phyloP scores from a whole-genome alignment of 2,797 vertebrate genomes.

The Psittacula echo region DNA sequence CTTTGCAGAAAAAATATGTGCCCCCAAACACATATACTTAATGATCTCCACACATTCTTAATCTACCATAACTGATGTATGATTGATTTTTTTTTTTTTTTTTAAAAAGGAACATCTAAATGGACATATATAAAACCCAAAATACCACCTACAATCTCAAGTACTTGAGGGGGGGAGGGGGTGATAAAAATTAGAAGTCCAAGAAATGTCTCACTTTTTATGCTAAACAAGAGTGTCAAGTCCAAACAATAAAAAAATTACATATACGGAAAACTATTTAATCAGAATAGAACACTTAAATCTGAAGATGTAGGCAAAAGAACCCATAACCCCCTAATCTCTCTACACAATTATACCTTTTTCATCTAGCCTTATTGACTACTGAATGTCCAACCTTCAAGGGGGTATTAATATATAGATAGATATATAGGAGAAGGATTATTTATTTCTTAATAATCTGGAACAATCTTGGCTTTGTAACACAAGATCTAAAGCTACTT shows the following conservation, averaged over 20 bases:
- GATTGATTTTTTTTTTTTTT: neutral
- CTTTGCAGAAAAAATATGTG: neutral
- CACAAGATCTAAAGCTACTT: neutral
- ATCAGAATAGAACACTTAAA: neutral
- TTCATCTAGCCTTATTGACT: neutral
- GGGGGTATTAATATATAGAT: neutral
- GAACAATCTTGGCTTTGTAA: neutral
- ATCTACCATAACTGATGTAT: neutral
- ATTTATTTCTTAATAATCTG: neutral
- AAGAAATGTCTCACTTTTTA: neutral
- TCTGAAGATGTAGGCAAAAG: neutral
- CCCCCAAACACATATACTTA: neutral
- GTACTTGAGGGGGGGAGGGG: neutral
- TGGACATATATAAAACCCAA: neutral
- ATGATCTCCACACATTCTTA: neutral
- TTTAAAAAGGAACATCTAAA: neutral
- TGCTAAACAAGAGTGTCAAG: neutral
- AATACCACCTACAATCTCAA: neutral
- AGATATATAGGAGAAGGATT: accelerated
- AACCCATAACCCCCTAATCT: neutral
- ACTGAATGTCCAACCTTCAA: neutral
- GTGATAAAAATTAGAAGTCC: neutral
- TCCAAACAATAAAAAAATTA: neutral
- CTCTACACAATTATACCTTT: neutral
- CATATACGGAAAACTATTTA: neutral